Conservation (phyloP, 2,113 vertebrate species). For the Excalfactoria chinensis region DNA sequence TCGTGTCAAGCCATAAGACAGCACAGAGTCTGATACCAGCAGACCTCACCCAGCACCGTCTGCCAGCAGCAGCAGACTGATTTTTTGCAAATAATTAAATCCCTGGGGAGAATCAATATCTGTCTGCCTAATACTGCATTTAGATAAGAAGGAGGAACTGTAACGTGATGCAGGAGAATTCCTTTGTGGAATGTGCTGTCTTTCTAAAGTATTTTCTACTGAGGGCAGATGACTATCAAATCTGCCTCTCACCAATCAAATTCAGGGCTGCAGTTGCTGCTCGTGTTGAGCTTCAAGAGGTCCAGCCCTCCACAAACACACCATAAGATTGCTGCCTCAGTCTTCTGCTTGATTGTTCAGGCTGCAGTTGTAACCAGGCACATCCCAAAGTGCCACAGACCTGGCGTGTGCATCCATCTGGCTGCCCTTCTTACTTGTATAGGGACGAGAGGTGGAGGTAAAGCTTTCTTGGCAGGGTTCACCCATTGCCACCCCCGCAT, state of each 20-base stretch:
- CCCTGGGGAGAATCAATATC: background rate
- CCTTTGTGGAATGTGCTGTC: background rate
- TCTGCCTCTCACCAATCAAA: background rate
- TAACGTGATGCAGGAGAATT: background rate
- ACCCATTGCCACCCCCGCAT: background rate
- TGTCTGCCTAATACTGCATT: background rate
- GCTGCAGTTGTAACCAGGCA: background rate
- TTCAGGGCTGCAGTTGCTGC: background rate
- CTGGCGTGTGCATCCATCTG: rapidly evolving
- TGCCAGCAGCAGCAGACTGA: background rate
- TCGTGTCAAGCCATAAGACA: background rate
- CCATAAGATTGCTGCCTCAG: background rate
- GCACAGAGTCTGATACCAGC: conserved; percentile 14
- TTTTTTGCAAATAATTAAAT: conserved; percentile 31
- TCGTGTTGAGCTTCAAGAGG: background rate
- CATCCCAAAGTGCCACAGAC: background rate
- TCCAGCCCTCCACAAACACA: background rate
- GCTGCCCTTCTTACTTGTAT: background rate
- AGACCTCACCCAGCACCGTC: background rate
- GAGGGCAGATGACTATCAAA: conserved; percentile 25
- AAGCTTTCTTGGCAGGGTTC: background rate
- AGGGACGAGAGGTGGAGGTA: background rate
- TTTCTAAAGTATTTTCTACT: background rate
- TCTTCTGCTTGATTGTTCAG: background rate
- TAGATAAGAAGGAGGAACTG: conserved; percentile 13